Percentiles rank a stretch among this genome's conserved stretches.
Evolutionary conservation across 1,140 invertebrate genomes (phyloP).

Genomic region (Nasonia longicornis): DNA sequence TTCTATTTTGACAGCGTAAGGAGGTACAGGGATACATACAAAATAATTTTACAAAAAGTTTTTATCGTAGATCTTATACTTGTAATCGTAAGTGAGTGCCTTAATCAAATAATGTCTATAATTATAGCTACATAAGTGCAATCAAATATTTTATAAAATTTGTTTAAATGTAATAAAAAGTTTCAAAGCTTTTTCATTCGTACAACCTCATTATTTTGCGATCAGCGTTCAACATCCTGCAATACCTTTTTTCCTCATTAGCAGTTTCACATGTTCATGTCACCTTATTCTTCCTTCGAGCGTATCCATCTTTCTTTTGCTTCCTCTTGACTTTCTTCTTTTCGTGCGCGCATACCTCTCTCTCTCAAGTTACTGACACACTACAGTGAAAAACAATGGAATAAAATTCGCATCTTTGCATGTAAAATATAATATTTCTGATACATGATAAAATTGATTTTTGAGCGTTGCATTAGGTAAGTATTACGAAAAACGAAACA

Average conservation of each 20-base stretch:
- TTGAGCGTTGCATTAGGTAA: too few species aligned
- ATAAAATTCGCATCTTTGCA: neutral
- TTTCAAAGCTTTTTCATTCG: neutral
- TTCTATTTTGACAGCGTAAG: neutral
- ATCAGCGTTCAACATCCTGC: neutral
- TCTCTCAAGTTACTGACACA: neutral
- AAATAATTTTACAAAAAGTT: neutral
- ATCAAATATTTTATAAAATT: neutral
- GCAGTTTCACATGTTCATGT: constrained; percentile 2
- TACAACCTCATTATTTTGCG: neutral
- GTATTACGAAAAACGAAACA: too few species aligned
- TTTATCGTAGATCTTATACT: neutral
- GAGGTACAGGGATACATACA: neutral
- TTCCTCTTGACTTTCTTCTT: neutral
- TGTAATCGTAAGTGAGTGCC: neutral
- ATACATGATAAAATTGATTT: too few species aligned
- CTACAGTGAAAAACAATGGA: neutral
- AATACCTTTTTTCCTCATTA: constrained; percentile 9
- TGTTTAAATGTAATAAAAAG: neutral
- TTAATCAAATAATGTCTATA: neutral
- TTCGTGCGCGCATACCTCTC: neutral
- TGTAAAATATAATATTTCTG: too few species aligned
- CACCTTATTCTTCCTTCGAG: constrained; percentile 7
- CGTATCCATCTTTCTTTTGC: constrained; percentile 6
- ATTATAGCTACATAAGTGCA: neutral